Evolutionary conservation across 1,140 invertebrate species (phyloP).

Genomic region (Eciton burchellii): DNA sequence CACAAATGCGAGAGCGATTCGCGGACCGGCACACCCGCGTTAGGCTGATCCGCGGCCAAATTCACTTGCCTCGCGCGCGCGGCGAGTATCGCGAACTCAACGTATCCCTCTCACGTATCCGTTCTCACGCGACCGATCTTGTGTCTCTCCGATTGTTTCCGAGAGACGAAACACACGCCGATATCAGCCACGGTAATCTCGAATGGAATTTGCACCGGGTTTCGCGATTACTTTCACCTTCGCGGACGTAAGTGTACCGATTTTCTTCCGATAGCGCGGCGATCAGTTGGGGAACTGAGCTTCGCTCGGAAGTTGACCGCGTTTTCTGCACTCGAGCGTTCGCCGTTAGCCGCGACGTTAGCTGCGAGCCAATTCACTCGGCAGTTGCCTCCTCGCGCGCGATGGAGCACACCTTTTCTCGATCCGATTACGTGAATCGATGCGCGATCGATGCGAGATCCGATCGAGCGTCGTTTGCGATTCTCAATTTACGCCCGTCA

Average conservation of each 20-base stretch:
- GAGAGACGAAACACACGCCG: background rate
- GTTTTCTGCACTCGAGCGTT: no score
- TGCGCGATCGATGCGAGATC: background rate
- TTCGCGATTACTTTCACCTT: background rate
- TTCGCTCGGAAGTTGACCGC: background rate
- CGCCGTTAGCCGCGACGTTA: no score
- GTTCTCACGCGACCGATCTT: background rate
- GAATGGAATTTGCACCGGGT: background rate
- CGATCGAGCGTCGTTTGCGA: background rate
- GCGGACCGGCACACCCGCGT: background rate
- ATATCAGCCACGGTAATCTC: background rate
- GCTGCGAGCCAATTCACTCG: no score
- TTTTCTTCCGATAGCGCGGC: background rate
- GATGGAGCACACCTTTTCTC: background rate
- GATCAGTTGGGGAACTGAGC: no score
- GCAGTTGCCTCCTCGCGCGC: background rate
- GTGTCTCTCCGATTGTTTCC: background rate
- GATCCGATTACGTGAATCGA: background rate
- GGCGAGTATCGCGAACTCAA: background rate
- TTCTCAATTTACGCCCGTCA: background rate
- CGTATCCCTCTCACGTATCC: background rate
- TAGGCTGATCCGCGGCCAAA: background rate
- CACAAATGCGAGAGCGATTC: background rate
- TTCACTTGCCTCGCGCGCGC: constrained; percentile 19
- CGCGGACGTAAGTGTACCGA: background rate